These are phyloP conservation scores for Egretta garzetta DNA, from an alignment of 2,113 vertebrate species.

Conservation along the genomic window DNA sequence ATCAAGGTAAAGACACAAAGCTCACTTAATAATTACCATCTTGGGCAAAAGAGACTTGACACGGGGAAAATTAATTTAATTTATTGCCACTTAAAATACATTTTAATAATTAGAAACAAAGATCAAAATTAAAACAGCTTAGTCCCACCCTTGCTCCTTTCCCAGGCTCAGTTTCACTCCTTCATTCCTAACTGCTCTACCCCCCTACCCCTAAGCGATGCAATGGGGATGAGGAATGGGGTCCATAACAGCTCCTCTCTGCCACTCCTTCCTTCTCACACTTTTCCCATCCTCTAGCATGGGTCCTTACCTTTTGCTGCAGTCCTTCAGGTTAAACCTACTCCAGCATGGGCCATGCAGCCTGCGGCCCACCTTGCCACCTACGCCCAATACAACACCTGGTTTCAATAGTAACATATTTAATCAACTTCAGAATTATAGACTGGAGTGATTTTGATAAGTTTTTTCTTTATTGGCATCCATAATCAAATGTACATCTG, in stretches of 20 bases:
- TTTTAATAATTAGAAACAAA: neutral
- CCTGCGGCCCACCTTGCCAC: neutral
- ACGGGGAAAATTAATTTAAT: neutral
- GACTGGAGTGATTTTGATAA: neutral
- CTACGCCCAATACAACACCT: neutral
- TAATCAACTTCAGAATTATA: neutral
- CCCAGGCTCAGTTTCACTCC: neutral
- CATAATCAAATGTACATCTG: neutral
- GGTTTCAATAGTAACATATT: neutral
- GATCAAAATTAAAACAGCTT: neutral
- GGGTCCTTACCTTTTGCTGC: neutral
- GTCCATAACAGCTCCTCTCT: neutral
- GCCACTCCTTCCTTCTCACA: neutral
- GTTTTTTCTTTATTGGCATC: neutral
- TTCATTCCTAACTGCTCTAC: neutral
- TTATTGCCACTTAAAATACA: neutral
- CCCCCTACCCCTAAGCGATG: accelerated
- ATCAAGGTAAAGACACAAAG: neutral
- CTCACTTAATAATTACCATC: neutral
- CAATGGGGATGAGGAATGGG: neutral
- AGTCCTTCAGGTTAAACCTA: neutral
- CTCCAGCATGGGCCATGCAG: too few species aligned
- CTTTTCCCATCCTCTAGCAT: neutral
- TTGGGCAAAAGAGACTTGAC: neutral
- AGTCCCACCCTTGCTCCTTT: neutral